These are phyloP conservation scores for Antennarius striatus DNA, from an alignment of 2,113 vertebrate genomes.

Conservation along the genomic window DNA sequence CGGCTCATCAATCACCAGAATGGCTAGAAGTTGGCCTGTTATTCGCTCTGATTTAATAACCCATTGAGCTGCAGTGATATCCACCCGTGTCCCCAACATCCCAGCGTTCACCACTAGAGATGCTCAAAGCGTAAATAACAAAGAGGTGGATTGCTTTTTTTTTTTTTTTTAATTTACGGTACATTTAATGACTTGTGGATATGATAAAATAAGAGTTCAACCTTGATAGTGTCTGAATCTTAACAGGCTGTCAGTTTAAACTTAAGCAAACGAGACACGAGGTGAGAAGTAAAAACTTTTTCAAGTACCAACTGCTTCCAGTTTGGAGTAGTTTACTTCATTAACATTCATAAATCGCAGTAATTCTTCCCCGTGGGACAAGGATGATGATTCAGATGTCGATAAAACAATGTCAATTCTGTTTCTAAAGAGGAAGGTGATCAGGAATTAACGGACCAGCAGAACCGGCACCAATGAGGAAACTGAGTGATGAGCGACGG, in stretches of 20 bases:
- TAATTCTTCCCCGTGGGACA: constrained; percentile 91
- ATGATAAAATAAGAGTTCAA: neutral
- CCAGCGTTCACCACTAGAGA: constrained; percentile 14
- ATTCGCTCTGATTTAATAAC: constrained; percentile 81
- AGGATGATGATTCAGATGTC: constrained; percentile 91
- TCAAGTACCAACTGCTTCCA: constrained; percentile 84
- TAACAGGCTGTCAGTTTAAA: constrained; percentile 18
- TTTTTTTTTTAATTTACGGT: neutral
- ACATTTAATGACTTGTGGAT: constrained; percentile 3
- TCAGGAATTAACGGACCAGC: constrained; percentile 73
- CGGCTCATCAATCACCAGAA: constrained; percentile 83
- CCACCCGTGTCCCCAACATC: constrained; percentile 46
- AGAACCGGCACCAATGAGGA: neutral
- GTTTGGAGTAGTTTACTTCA: constrained; percentile 97
- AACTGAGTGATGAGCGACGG: too few species aligned
- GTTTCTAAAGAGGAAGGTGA: constrained; percentile 82
- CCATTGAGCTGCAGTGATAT: constrained; percentile 68
- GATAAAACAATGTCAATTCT: constrained; percentile 87
- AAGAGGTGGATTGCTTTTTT: neutral
- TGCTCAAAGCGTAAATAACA: constrained; percentile 6
- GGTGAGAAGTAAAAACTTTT: constrained; percentile 68
- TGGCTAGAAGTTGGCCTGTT: constrained; percentile 79
- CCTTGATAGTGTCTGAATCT: constrained; percentile 35
- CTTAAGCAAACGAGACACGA: constrained; percentile 28
- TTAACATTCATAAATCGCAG: constrained; percentile 99